These are phyloP conservation scores for Sminthurides bifidus DNA, from an alignment of 1,140 invertebrate species.

Conservation along the genomic window DNA sequence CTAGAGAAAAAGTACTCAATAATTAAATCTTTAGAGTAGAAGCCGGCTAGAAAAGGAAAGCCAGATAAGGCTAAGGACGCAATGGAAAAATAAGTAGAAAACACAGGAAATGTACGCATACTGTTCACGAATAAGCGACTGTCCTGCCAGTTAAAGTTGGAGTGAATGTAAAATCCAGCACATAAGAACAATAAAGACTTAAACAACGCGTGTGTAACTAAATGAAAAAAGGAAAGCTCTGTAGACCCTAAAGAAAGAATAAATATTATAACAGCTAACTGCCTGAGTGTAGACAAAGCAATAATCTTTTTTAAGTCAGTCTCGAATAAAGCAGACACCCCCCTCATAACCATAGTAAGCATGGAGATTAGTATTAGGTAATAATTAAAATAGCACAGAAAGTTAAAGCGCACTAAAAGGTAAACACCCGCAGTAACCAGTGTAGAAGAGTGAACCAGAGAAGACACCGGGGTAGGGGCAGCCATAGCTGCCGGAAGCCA, in stretches of 20 bases:
- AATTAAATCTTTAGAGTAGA: constrained; percentile 55
- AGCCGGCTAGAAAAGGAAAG: constrained; percentile 47
- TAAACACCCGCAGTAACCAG: constrained; percentile 58
- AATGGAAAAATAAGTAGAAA: constrained; percentile 40
- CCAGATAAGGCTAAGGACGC: constrained; percentile 44
- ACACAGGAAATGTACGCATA: constrained; percentile 38
- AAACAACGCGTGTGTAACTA: constrained; percentile 51
- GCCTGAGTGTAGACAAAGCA: constrained; percentile 56
- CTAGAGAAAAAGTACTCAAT: constrained; percentile 41
- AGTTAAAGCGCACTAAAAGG: constrained; percentile 50
- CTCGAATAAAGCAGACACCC: constrained; percentile 47
- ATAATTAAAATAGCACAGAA: constrained; percentile 35
- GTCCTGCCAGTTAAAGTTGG: constrained; percentile 47
- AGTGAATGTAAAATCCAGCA: constrained; percentile 49
- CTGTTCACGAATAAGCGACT: constrained; percentile 45
- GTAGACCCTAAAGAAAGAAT: constrained; percentile 39
- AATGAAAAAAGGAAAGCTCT: constrained; percentile 48
- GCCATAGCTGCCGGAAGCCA: constrained; percentile 56
- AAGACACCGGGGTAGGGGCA: constrained; percentile 54
- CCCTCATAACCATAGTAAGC: constrained; percentile 48
- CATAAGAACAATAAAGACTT: constrained; percentile 52
- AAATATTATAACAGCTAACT: constrained; percentile 53
- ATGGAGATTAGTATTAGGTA: constrained; percentile 41
- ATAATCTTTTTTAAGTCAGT: constrained; percentile 57
- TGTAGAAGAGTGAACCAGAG: constrained; percentile 61